Evolutionary conservation across 2,113 vertebrate genomes (phyloP).

Genomic region (Nerophis lumbriciformis): DNA sequence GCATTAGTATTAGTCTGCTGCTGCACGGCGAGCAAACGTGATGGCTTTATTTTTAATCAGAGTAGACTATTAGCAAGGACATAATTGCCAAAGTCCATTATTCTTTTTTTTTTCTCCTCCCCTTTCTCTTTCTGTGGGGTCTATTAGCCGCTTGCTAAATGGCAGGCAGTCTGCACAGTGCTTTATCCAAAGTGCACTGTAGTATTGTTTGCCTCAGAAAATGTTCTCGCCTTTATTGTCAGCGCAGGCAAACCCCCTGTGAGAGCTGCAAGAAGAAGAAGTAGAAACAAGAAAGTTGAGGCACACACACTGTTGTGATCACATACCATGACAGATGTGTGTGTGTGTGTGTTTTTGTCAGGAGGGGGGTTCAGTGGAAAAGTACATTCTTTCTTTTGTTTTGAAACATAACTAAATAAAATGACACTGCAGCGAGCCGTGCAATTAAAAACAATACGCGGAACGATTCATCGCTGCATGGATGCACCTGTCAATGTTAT

Average conservation of each 20-base stretch:
- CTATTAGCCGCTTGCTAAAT: slow-evolving; percentile 64
- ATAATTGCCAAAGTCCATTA: slow-evolving; percentile 63
- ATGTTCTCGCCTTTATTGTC: slow-evolving; percentile 65
- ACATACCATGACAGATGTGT: slow-evolving; percentile 64
- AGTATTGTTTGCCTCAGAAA: slow-evolving; percentile 67
- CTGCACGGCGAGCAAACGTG: slow-evolving; percentile 37
- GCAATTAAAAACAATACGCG: background rate
- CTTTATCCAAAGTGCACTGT: slow-evolving; percentile 68
- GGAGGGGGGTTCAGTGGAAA: slow-evolving; percentile 29
- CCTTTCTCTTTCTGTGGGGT: slow-evolving; percentile 30
- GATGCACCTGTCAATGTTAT: too few relatives aligned
- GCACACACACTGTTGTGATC: slow-evolving; percentile 66
- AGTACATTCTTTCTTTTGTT: slow-evolving; percentile 30
- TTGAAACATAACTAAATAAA: slow-evolving; percentile 6
- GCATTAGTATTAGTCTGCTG: slow-evolving; percentile 2
- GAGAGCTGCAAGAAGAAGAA: slow-evolving; percentile 56
- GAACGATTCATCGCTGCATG: background rate
- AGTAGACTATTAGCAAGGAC: slow-evolving; percentile 54
- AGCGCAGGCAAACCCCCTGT: slow-evolving; percentile 67
- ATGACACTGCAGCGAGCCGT: too few relatives aligned
- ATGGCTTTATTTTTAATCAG: slow-evolving; percentile 66
- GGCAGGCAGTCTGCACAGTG: slow-evolving; percentile 54
- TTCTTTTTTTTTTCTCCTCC: slow-evolving; percentile 20
- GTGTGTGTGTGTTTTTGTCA: slow-evolving; percentile 16
- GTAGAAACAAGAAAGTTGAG: slow-evolving; percentile 70